Percentiles rank a stretch among this genome's conserved stretches.
These are phyloP conservation scores for Lonchura striata DNA, from an alignment of 2,113 vertebrate genomes.

Conservation along the genomic window DNA sequence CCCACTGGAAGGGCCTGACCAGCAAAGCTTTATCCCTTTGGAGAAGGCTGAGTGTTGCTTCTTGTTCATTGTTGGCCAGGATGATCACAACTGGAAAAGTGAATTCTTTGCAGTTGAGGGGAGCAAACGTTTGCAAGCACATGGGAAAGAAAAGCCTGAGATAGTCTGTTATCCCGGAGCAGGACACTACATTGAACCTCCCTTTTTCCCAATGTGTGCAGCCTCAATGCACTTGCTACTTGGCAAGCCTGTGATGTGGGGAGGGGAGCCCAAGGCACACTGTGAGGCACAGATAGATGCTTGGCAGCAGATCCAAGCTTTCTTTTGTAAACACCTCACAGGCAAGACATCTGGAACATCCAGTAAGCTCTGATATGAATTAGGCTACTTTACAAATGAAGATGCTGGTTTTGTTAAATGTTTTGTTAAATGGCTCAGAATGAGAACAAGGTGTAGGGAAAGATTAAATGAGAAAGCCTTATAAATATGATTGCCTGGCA, in stretches of 20 bases:
- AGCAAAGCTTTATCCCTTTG: slow-evolving; percentile 79
- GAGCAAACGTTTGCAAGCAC: slow-evolving; percentile 71
- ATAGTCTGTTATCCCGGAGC: slow-evolving; percentile 82
- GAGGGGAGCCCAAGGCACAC: slow-evolving; percentile 83
- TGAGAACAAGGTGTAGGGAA: not conserved
- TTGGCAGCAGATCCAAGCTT: slow-evolving; percentile 81
- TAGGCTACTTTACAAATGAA: not conserved
- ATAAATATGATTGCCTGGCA: too few species aligned
- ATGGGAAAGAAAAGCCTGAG: slow-evolving; percentile 78
- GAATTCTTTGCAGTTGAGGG: slow-evolving; percentile 74
- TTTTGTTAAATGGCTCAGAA: not conserved
- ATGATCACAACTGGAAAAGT: slow-evolving; percentile 90
- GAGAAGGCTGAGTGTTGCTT: slow-evolving; percentile 82
- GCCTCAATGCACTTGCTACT: slow-evolving; percentile 74
- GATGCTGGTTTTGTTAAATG: not conserved
- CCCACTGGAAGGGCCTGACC: slow-evolving; percentile 59
- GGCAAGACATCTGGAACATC: not conserved
- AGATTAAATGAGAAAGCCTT: too few species aligned
- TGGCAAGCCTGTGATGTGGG: slow-evolving; percentile 76
- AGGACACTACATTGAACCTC: slow-evolving; percentile 88
- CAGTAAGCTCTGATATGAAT: slow-evolving; percentile 43
- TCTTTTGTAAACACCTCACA: slow-evolving; percentile 76
- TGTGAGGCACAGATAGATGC: slow-evolving; percentile 80
- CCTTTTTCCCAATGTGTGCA: slow-evolving; percentile 80
- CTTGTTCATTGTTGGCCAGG: slow-evolving; percentile 83